Conservation (phyloP, 2,888 invertebrate genomes). For the Macroteleia sp. region DNA sequence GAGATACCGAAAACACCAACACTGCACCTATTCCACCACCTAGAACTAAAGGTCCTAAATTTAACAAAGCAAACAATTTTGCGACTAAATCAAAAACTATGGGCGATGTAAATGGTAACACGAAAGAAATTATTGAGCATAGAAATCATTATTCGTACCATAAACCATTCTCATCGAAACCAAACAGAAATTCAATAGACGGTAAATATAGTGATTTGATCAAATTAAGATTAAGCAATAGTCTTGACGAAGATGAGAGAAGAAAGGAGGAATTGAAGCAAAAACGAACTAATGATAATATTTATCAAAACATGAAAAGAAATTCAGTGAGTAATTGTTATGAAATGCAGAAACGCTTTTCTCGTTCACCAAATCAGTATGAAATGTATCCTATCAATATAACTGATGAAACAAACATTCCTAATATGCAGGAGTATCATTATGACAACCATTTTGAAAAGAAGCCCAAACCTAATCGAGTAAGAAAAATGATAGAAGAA, state of each 20-base stretch:
- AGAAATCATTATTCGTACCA: conserved; percentile 75
- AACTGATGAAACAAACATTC: conserved; percentile 20
- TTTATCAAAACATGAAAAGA: conserved; percentile 50
- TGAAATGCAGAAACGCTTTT: conserved; percentile 43
- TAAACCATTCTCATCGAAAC: conserved; percentile 71
- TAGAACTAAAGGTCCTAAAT: conserved; percentile 57
- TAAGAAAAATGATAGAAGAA: conserved; percentile 23
- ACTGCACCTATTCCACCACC: conserved; percentile 41
- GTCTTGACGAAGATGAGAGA: conserved; percentile 25
- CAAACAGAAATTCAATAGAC: conserved; percentile 56
- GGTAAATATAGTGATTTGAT: conserved; percentile 44
- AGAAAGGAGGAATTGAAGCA: conserved; percentile 39
- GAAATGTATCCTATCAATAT: conserved; percentile 42
- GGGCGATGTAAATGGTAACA: neutral
- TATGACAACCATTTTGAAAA: conserved; percentile 25
- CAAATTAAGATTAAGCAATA: conserved; percentile 33
- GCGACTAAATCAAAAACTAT: conserved; percentile 7
- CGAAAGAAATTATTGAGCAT: conserved; percentile 60
- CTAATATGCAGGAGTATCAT: conserved; percentile 16
- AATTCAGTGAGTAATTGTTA: conserved; percentile 52
- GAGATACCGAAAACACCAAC: conserved; percentile 14
- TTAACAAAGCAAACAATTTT: conserved; percentile 47
- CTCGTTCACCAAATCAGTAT: conserved; percentile 47
- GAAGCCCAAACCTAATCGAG: conserved; percentile 32
- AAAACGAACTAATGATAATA: conserved; percentile 25